Evolutionary conservation across 1,140 invertebrate genomes (phyloP), one percentile per base, ranked within the genome.

Genomic region (Tetranychus cinnabarinus): DNA sequence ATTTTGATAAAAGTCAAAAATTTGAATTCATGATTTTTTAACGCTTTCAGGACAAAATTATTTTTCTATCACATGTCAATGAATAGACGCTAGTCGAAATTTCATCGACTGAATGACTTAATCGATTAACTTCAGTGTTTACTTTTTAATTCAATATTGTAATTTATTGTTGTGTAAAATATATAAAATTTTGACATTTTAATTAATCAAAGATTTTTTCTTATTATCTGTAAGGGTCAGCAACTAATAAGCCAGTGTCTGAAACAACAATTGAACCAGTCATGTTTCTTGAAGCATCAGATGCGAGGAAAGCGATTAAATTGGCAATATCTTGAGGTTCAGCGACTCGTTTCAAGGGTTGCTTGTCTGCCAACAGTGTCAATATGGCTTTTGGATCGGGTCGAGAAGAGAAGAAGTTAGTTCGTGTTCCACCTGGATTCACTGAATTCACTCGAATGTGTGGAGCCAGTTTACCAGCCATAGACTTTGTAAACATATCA

Each of bases 401-500:
- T n/a, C 2, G 23, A 33, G 5, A 52, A 23, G n/a, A n/a, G 13
- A 31, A n/a, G 50, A 52, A n/a, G 2, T 52, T n/a, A 8, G 50
- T 52, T 33, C 31, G n/a, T 2, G 23, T n/a, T 6, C 13, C 13
- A 3, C 50, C 50, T n/a, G 50, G 50, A 23, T 57, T 57, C 6
- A 57, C 31, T 10, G 56, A 57, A 23, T 57, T 57, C 13, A 57
- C 39, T 57, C 39, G 56, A 7, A 57, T n/a, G 6, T 57, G 31
- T 10, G 35, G 56, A 13, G 56, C 72, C 48, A 63, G 36, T 31
- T 70, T 67, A 31, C 31, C 33, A 56, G 63, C 65, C 4, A 60
- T 72, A 68, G 84, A 88, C 65, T 82, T 78, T 0, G 88, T 92
- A 52, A 95, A 79, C 69, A 92, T 88, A 73, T 93, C 88, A 0